phyloP scores from a whole-genome alignment of 2,113 vertebrate species.

The Riparia riparia region DNA sequence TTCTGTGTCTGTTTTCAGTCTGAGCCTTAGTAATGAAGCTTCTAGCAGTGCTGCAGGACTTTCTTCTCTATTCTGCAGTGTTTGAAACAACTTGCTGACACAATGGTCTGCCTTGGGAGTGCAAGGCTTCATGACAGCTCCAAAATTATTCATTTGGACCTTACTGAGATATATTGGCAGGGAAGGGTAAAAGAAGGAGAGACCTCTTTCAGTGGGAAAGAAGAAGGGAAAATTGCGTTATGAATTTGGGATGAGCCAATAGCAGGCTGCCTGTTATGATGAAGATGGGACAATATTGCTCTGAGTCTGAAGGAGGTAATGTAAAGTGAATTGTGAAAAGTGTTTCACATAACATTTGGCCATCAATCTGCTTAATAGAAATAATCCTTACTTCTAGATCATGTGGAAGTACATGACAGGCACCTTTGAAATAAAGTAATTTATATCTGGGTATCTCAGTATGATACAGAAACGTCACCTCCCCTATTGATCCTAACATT shows the following conservation, averaged over 20 bases:
- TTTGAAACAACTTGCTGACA: background rate
- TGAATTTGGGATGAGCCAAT: background rate
- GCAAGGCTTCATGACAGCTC: background rate
- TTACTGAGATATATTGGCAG: background rate
- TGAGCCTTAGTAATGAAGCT: background rate
- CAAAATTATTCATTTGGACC: background rate
- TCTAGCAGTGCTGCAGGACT: background rate
- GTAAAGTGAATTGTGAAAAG: background rate
- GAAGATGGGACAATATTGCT: background rate
- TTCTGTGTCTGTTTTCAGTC: background rate
- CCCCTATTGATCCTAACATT: background rate
- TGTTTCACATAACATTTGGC: background rate
- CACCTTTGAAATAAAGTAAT: background rate
- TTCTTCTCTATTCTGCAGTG: background rate
- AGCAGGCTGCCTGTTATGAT: background rate
- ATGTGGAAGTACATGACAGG: background rate
- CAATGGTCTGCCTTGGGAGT: background rate
- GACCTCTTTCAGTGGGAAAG: background rate
- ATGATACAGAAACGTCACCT: background rate
- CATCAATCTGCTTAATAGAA: background rate
- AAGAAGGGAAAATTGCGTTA: background rate
- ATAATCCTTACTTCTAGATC: background rate
- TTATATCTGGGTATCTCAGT: background rate
- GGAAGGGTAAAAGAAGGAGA: background rate
- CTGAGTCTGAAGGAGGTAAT: background rate